These are phyloP conservation scores for Dinocampus coccinellae DNA, from an alignment of 2,888 invertebrate species.

Conservation along the genomic window DNA sequence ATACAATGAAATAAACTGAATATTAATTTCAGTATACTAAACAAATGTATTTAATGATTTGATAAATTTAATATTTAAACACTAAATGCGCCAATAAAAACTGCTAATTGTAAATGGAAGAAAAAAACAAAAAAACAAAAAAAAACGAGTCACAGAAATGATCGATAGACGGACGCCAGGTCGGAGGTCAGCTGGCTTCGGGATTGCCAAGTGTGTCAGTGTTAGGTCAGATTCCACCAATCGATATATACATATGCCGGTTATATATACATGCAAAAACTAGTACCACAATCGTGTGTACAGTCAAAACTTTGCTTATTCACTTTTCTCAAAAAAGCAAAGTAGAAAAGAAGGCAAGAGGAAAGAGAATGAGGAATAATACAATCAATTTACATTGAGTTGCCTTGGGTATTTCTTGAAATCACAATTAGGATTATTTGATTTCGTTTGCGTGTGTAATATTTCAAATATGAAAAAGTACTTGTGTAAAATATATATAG, in stretches of 20 bases:
- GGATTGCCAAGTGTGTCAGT: conserved; percentile 64
- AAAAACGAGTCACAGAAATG: conserved; percentile 41
- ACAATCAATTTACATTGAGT: conserved; percentile 4
- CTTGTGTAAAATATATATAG: not conserved
- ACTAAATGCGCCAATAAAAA: conserved; percentile 4
- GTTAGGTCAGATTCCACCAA: conserved; percentile 65
- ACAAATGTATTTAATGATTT: too few relatives aligned
- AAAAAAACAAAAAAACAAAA: conserved; percentile 17
- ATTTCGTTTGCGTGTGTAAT: conserved; percentile 8
- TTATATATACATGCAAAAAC: conserved; percentile 30
- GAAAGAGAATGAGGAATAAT: conserved; percentile 16
- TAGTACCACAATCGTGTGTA: conserved; percentile 25
- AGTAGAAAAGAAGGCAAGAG: conserved; percentile 11
- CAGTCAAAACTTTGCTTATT: conserved; percentile 12
- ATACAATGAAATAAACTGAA: not conserved
- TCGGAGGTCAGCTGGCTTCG: conserved; percentile 46
- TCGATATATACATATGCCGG: conserved; percentile 56
- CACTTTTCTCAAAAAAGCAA: conserved; percentile 13
- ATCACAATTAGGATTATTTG: conserved; percentile 6
- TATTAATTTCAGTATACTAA: not conserved
- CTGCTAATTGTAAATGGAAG: not conserved
- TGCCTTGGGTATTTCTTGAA: conserved; percentile 3
- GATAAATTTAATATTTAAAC: not conserved
- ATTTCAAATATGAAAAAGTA: not conserved
- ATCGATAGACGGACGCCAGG: conserved; percentile 49